Percentiles rank a stretch among this genome's conserved stretches.
Conservation (phyloP, 2,113 vertebrate species). For the Sorex araneus region DNA sequence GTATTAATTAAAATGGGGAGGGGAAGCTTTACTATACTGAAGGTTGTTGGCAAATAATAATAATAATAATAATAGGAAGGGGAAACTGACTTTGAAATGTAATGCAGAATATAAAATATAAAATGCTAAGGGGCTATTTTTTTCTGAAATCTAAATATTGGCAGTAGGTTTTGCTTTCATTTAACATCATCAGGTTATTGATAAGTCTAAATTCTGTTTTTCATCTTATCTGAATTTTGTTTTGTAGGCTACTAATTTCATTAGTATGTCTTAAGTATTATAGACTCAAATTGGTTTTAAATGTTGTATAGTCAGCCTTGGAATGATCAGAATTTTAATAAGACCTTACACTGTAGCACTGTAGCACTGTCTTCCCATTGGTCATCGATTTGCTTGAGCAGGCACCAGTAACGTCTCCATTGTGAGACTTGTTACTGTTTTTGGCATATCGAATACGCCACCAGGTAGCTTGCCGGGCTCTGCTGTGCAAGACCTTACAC, state of each 20-base stretch:
- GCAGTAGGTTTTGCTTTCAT: not conserved
- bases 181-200: not conserved
- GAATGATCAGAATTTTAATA: not conserved
- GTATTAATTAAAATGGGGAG: not conserved
- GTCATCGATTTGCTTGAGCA: too few species aligned
- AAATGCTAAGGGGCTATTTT: not conserved
- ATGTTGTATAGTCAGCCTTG: not conserved
- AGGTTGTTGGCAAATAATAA: too few species aligned
- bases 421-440: too few species aligned
- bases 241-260: not conserved
- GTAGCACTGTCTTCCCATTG: too few species aligned
- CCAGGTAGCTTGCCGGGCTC: too few species aligned
- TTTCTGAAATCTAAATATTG: not conserved
- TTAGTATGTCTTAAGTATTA: not conserved
- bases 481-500: too few species aligned
- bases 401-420: too few species aligned
- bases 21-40: not conserved
- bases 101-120: too few species aligned
- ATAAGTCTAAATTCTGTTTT: not conserved
- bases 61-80: not conserved
- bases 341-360: not conserved
- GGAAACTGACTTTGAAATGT: not conserved
- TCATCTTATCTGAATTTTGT: not conserved
- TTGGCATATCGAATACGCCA: too few species aligned
- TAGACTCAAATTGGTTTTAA: slow-evolving; percentile 4